These are phyloP conservation scores for Hydrophis major DNA, from an alignment of 2,797 vertebrate species.

Conservation along the genomic window DNA sequence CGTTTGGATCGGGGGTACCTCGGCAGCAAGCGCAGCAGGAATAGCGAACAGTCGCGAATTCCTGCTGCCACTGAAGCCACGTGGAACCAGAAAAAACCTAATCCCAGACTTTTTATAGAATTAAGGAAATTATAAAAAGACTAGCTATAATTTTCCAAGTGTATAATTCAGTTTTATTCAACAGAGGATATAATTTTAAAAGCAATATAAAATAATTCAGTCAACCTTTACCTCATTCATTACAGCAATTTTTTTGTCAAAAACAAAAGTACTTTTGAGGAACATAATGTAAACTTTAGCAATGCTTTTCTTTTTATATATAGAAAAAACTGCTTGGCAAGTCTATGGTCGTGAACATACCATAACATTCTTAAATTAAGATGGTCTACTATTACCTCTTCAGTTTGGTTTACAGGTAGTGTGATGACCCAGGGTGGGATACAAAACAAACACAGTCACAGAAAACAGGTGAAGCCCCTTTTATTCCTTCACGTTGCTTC, in stretches of 20 bases:
- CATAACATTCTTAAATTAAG: background rate
- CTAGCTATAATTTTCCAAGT: conserved; percentile 30
- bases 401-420: background rate
- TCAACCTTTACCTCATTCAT: background rate
- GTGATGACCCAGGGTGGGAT: too few species aligned
- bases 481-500: too few species aligned
- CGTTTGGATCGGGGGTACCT: too few species aligned
- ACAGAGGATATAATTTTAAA: conserved; percentile 33
- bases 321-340: background rate
- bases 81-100: background rate
- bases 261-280: conserved; percentile 17
- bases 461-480: too few species aligned
- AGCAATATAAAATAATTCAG: conserved; percentile 27
- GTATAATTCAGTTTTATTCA: conserved; percentile 23
- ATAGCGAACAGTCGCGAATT: too few species aligned
- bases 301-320: background rate
- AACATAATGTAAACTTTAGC: background rate
- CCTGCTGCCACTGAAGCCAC: too few species aligned
- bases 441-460: too few species aligned
- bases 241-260: conserved; percentile 11
- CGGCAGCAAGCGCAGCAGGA: too few species aligned
- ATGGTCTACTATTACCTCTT: background rate
- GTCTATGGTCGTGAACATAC: background rate
- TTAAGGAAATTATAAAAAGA: conserved; percentile 18
- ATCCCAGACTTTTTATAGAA: conserved; percentile 9